phyloP scores from a whole-genome alignment of 1,140 invertebrate genomes.

The Papilio aristodemus region DNA sequence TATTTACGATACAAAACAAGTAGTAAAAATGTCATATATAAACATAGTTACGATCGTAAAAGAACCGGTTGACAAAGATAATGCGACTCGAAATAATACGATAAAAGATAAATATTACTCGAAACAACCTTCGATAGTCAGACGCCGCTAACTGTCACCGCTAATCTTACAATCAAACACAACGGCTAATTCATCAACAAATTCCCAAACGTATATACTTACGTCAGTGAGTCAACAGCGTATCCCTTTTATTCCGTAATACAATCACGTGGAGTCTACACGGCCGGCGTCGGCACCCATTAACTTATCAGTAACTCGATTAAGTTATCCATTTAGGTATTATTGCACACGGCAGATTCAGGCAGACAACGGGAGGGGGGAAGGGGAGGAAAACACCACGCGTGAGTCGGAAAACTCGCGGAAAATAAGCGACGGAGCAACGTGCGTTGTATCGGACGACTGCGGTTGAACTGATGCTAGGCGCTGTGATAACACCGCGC shows the following conservation, averaged over 20 bases:
- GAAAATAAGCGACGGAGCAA: slow-evolving; percentile 46
- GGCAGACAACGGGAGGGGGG: slow-evolving; percentile 45
- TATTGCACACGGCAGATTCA: slow-evolving; percentile 29
- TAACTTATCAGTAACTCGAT: slow-evolving; percentile 56
- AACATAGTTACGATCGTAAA: slow-evolving; percentile 36
- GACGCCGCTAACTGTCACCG: slow-evolving; percentile 34
- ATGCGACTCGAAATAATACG: slow-evolving; percentile 43
- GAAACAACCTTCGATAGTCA: slow-evolving; percentile 52
- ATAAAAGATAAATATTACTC: slow-evolving; percentile 60
- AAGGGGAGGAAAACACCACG: slow-evolving; percentile 37
- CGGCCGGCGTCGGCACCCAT: slow-evolving; percentile 49
- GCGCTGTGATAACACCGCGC: slow-evolving; percentile 60
- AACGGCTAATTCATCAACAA: slow-evolving; percentile 48
- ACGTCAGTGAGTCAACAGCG: slow-evolving; percentile 61
- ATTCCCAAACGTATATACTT: slow-evolving; percentile 54
- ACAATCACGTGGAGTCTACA: slow-evolving; percentile 62
- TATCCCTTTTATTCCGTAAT: slow-evolving; percentile 59
- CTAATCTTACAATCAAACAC: slow-evolving; percentile 43
- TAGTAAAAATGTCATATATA: not conserved
- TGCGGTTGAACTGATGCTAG: slow-evolving; percentile 60
- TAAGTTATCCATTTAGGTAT: slow-evolving; percentile 33
- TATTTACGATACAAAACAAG: too few relatives aligned
- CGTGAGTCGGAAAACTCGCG: slow-evolving; percentile 53
- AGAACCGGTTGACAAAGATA: slow-evolving; percentile 41
- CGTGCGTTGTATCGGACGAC: slow-evolving; percentile 55